A percentile compares a stretch with the other conserved stretches of the same genome.
These are phyloP conservation scores for Drosophila willistoni DNA, from an alignment of 1,140 invertebrate species.

Conservation along the genomic window DNA sequence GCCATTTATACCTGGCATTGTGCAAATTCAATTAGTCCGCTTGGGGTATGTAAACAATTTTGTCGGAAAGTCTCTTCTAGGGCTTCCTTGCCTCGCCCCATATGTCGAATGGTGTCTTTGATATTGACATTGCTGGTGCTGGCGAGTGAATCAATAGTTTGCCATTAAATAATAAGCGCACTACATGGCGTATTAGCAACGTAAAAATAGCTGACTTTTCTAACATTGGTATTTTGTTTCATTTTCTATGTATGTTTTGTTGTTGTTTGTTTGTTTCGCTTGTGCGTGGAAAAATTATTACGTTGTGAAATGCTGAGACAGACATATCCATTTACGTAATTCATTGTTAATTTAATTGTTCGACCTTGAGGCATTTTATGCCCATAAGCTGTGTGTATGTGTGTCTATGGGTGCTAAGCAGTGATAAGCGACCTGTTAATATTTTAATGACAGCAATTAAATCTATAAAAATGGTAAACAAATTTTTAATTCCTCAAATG, in stretches of 20 bases:
- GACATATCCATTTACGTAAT: conserved; percentile 20
- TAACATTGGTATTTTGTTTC: conserved; percentile 30
- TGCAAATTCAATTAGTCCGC: conserved; percentile 71
- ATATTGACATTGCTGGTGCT: conserved; percentile 72
- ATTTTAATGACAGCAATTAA: conserved; percentile 11
- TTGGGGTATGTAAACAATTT: conserved; percentile 39
- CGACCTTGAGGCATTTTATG: conserved; percentile 2
- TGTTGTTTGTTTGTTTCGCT: conserved; percentile 26
- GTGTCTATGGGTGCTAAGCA: neutral
- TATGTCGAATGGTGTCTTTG: conserved; percentile 43
- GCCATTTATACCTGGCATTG: conserved; percentile 75
- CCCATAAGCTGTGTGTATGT: neutral
- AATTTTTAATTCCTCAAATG: neutral
- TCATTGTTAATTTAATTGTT: conserved; percentile 25
- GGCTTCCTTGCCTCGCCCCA: conserved; percentile 49
- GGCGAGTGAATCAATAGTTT: conserved; percentile 44
- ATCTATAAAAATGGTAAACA: neutral
- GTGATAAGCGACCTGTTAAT: conserved; percentile 23
- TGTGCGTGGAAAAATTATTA: conserved; percentile 62
- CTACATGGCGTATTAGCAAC: conserved; percentile 70
- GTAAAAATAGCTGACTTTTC: conserved; percentile 27
- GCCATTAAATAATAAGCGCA: conserved; percentile 48
- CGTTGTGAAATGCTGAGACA: conserved; percentile 23
- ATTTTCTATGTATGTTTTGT: neutral
- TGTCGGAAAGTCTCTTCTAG: conserved; percentile 33